Percentiles rank a stretch among this genome's conserved stretches.
phyloP scores from a whole-genome alignment of 2,113 vertebrate species.

The Takifugu flavidus region DNA sequence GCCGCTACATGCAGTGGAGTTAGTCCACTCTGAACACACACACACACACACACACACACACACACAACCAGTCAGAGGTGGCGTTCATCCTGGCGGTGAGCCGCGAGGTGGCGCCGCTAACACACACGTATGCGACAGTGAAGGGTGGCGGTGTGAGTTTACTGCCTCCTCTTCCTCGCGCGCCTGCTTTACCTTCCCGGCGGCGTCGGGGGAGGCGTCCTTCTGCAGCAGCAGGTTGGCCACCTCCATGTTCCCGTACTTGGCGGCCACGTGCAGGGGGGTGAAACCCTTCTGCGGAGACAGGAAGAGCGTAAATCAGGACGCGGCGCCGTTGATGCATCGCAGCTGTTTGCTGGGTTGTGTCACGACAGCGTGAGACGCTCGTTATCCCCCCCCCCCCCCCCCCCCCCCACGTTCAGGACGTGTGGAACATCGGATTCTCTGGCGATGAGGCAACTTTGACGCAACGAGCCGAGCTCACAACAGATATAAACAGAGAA shows the following conservation, averaged over 20 bases:
- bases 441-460: slow-evolving; percentile 30
- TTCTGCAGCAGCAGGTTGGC: slow-evolving; percentile 94
- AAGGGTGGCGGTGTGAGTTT: not conserved
- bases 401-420: slow-evolving; percentile 5
- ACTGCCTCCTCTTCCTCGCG: not conserved
- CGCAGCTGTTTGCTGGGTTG: slow-evolving; percentile 3
- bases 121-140: not conserved
- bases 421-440: slow-evolving; percentile 37
- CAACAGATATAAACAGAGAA: not conserved
- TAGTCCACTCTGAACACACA: slow-evolving; percentile 89
- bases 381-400: slow-evolving; percentile 16
- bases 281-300: slow-evolving; percentile 94
- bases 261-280: slow-evolving; percentile 94
- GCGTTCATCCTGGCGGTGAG: no score
- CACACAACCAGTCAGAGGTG: not conserved
- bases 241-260: slow-evolving; percentile 96
- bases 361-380: slow-evolving; percentile 33
- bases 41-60: not conserved
- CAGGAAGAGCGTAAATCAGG: not conserved
- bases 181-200: slow-evolving; percentile 84
- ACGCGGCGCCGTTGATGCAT: no score
- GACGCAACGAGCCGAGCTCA: not conserved
- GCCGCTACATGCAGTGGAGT: slow-evolving; percentile 99
- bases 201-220: slow-evolving; percentile 86
- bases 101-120: not conserved